Evolutionary conservation across 2,797 vertebrate genomes (phyloP), one percentile per base, ranked within the genome.

Genomic region (Streptopelia turtur): DNA sequence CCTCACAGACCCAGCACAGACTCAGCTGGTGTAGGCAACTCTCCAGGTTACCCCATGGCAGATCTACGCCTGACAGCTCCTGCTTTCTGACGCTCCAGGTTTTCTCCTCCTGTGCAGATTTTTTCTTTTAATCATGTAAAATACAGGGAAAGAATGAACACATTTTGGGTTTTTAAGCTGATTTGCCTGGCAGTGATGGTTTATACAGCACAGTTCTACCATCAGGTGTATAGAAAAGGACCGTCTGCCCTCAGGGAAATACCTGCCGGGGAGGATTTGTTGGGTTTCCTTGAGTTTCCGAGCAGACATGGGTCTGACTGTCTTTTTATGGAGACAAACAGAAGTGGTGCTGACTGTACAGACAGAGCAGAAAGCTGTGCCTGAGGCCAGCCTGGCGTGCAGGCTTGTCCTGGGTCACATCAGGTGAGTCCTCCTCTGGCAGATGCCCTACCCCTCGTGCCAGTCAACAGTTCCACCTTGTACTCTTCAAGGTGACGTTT

Each of bases 341-440:
- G 45, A 52, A 74, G 20, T 14, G 10, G 22, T 69, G 47, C 60
- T 77, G 60, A 18, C 23, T 14, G 31, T 27, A 35, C 0, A 2
- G 61, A 53, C 14, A 84, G 59, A 69, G 70, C 23, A 90, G 83
- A 74, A 56, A 86, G 31, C 66, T 12, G 9, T 71, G 50, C 33
- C 47, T 6, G 14, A 35, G 18, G 15, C n/a, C 76, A 70, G 31
- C 41, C 8, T 45, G 74, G 52, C 9, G 1, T 24, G 14, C 39
- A 16, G 12, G 11, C 69, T 75, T 52, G 18, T 63, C 64, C 64
- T 63, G 28, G 27, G 43, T 70, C 56, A 63, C 69, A 39, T 20
- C 43, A 75, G n/a, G 30, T 0, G 0, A 57, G 25, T 83, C 39
- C 39, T 4, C 59, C 65, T 63, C 30, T 43, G 31, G 28, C 24